These are phyloP conservation scores for Dioctria linearis DNA, from an alignment of 2,888 invertebrate species.

Conservation along the genomic window DNA sequence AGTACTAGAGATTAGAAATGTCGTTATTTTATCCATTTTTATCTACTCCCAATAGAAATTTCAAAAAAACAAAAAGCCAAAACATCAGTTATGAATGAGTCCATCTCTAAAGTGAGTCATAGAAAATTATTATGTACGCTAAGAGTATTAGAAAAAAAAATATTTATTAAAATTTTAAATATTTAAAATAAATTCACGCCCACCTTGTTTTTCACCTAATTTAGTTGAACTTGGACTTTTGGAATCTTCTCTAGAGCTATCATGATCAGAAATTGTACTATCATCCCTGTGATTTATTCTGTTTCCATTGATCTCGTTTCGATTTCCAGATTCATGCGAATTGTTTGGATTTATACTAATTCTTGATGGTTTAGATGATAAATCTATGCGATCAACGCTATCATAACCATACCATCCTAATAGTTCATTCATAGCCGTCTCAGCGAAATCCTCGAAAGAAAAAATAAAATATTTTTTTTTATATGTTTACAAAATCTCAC, in stretches of 20 bases:
- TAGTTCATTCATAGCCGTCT: slow-evolving; percentile 93
- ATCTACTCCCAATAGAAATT: too few species aligned
- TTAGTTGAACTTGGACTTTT: slow-evolving; percentile 69
- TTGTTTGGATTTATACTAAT: slow-evolving; percentile 63
- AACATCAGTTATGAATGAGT: too few species aligned
- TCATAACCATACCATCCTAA: slow-evolving; percentile 94
- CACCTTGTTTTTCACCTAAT: slow-evolving; percentile 69
- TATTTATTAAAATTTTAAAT: too few species aligned
- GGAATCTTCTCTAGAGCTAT: slow-evolving; percentile 70
- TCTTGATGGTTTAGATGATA: slow-evolving; percentile 67
- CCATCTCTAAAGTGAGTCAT: too few species aligned
- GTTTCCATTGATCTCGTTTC: slow-evolving; percentile 50
- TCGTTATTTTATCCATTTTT: too few species aligned
- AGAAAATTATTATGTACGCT: too few species aligned
- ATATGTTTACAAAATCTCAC: neutral
- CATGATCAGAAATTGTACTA: slow-evolving; percentile 69
- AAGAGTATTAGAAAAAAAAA: too few species aligned
- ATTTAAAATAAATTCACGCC: slow-evolving; percentile 14
- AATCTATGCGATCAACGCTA: slow-evolving; percentile 76
- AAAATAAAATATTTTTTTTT: slow-evolving; percentile 48
- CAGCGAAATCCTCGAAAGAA: slow-evolving; percentile 86
- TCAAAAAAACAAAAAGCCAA: too few species aligned
- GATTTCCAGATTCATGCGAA: slow-evolving; percentile 42
- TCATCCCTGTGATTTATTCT: slow-evolving; percentile 60
- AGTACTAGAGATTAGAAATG: too few species aligned